These are phyloP conservation scores for Sicus ferrugineus DNA, from an alignment of 2,888 invertebrate genomes.

Conservation along the genomic window DNA sequence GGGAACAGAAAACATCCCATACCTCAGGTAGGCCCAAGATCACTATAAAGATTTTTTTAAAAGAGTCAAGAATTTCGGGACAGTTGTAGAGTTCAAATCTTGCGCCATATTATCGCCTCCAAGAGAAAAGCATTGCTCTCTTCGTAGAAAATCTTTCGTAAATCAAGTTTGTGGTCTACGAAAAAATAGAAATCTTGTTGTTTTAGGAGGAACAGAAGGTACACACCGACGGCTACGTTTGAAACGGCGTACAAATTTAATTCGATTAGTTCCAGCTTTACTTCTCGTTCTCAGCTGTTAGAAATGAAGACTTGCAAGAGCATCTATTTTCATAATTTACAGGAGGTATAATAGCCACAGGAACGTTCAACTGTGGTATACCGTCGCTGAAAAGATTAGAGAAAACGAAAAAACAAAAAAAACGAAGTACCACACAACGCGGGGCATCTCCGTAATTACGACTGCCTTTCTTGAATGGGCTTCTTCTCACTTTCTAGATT, in stretches of 20 bases:
- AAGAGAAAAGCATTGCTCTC: not conserved
- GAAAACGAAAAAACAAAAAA: conserved; percentile 35
- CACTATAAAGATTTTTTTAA: not conserved
- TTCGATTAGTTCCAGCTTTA: too few species aligned
- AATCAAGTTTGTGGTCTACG: too few species aligned
- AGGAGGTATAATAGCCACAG: conserved; percentile 35
- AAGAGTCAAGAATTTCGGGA: not conserved
- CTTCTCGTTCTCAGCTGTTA: not conserved
- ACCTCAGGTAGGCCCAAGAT: not conserved
- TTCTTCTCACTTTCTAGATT: too few species aligned
- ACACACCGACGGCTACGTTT: conserved; percentile 17
- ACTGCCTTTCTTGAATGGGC: too few species aligned
- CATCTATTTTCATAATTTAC: not conserved
- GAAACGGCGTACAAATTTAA: too few species aligned
- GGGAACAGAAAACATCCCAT: not conserved
- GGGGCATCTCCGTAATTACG: too few species aligned
- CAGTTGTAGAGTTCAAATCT: not conserved
- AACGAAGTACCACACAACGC: too few species aligned
- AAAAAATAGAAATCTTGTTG: conserved; percentile 18
- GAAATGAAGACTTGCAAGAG: too few species aligned
- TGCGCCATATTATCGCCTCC: not conserved
- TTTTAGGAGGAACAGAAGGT: not conserved
- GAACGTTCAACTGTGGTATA: conserved; percentile 43
- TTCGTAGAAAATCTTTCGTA: not conserved
- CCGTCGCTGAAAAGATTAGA: conserved; percentile 43